Conservation (phyloP, 2,888 invertebrate species). For the Diplolepis rosae region DNA sequence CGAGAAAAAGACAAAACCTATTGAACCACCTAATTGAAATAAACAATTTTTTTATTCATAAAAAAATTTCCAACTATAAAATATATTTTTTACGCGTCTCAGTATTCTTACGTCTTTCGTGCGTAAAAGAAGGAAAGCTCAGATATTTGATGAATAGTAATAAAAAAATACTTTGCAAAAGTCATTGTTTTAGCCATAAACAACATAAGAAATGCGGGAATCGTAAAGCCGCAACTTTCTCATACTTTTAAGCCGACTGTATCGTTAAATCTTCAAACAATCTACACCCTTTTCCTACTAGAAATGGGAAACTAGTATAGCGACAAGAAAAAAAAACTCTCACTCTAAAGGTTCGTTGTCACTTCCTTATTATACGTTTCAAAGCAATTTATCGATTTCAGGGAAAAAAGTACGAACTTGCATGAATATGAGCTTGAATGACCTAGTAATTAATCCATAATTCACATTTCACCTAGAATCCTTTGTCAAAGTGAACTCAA, state of each 20-base stretch:
- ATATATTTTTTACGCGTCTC: no score
- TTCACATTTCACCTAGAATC: background rate
- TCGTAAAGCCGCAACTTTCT: background rate
- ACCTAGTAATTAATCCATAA: background rate
- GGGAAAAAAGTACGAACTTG: conserved; percentile 31
- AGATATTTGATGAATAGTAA: background rate
- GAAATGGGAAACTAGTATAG: background rate
- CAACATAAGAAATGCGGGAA: background rate
- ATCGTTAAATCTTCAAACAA: conserved; percentile 11
- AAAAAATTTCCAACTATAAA: no score
- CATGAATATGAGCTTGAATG: conserved; percentile 35
- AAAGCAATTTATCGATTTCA: conserved; percentile 39
- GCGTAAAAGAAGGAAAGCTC: background rate
- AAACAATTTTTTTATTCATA: no score
- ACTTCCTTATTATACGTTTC: background rate
- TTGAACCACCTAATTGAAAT: no score
- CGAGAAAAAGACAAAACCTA: no score
- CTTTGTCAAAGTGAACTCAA: background rate
- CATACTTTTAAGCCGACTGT: conserved; percentile 1
- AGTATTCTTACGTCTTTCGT: no score
- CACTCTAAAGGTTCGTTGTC: background rate
- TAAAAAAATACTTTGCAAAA: background rate
- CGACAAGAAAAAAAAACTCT: background rate
- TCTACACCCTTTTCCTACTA: background rate
- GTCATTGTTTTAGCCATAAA: conserved; percentile 1